Evolutionary conservation across 35 echinoderm and acorn worm species (phyloP).

Genomic region (Stichopus chloronotus): DNA sequence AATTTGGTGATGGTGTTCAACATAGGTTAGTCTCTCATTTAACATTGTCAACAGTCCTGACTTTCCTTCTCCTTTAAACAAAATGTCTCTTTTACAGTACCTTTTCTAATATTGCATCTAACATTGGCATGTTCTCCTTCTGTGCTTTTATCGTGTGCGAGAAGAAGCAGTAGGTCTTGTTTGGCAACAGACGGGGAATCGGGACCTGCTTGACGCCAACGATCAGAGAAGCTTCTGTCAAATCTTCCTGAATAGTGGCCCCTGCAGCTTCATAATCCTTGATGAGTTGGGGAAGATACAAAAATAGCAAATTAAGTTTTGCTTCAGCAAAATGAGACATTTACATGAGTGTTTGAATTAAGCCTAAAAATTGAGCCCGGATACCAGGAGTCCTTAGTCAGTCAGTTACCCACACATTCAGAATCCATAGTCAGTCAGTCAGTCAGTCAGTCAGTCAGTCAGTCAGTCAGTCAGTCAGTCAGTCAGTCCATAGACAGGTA

Average conservation of each 20-base stretch:
- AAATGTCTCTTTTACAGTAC: slow-evolving; percentile 32
- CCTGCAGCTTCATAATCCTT: slow-evolving; percentile 88
- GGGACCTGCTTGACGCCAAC: slow-evolving; percentile 98
- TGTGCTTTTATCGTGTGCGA: slow-evolving; percentile 99
- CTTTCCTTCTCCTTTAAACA: not conserved
- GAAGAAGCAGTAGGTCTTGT: slow-evolving; percentile 96
- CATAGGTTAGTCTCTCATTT: too few species aligned
- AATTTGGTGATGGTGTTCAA: too few species aligned
- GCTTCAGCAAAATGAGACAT: slow-evolving; percentile 66
- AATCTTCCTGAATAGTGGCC: slow-evolving; percentile 80
- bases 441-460: too few species aligned
- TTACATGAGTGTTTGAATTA: slow-evolving; percentile 94
- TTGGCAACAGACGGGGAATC: slow-evolving; percentile 73
- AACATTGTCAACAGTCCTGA: too few species aligned
- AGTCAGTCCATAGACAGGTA: too few species aligned
- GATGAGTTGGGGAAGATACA: not conserved
- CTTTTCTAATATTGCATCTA: slow-evolving; percentile 96
- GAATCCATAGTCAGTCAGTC: too few species aligned
- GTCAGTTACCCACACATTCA: too few species aligned
- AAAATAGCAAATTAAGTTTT: not conserved
- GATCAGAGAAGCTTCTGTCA: slow-evolving; percentile 87
- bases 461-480: too few species aligned
- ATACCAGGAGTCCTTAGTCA: too few species aligned
- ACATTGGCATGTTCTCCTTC: slow-evolving; percentile 91
- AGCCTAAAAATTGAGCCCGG: slow-evolving; percentile 69